These are phyloP conservation scores for Columba livia DNA, from an alignment of 2,113 vertebrate genomes.

Conservation along the genomic window DNA sequence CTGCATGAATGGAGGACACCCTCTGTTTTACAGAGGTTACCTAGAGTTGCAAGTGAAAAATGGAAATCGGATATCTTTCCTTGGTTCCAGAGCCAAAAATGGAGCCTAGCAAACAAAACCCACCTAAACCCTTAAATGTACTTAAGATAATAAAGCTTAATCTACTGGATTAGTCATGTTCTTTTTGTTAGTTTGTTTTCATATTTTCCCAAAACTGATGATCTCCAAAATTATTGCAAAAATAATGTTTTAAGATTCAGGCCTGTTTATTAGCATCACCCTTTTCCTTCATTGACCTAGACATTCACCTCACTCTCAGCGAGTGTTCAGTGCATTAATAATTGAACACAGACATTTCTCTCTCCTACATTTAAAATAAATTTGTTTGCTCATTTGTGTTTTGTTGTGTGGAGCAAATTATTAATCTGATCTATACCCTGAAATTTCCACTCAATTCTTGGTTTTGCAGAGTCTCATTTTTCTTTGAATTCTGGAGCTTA, in stretches of 20 bases:
- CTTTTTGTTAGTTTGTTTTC: accelerated
- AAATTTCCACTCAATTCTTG: background rate
- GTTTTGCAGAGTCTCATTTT: background rate
- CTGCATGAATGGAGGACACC: background rate
- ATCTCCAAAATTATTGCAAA: background rate
- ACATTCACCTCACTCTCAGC: background rate
- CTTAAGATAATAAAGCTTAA: background rate
- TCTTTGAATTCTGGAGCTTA: background rate
- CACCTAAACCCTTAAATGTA: background rate
- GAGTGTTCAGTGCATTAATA: background rate
- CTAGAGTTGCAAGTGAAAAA: background rate
- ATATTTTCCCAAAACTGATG: background rate
- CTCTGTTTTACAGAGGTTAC: background rate
- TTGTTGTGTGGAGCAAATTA: background rate
- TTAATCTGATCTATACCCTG: background rate
- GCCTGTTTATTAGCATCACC: background rate
- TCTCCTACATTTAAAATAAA: background rate
- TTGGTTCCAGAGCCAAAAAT: background rate
- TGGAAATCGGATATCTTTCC: background rate
- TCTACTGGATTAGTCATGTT: background rate
- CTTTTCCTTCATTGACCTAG: background rate
- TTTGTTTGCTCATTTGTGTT: background rate
- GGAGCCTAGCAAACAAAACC: background rate
- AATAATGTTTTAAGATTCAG: background rate
- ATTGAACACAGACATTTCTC: background rate